Base-by-base conservation (phyloP, 1,140 invertebrate species). In the Aphelenchoides besseyi region DNA sequence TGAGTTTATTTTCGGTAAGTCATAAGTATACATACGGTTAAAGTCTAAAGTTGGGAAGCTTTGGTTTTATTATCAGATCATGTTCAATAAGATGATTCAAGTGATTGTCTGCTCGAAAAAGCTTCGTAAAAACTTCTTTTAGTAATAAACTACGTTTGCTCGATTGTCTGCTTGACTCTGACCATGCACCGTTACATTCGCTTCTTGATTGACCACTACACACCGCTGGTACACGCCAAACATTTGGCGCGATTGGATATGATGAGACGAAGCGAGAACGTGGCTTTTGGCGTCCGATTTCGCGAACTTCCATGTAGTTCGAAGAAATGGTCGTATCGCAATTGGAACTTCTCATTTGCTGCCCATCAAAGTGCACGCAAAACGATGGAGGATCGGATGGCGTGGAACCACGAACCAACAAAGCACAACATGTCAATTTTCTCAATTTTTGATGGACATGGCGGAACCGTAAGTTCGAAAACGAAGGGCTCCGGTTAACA, bases 361-460 rank as follows among this genome's bases (percentile, higher is more conserved):
- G 70, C 70, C 2, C 57, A 53, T 29, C 37, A 57, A 29, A 55
- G 70, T 12, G 16, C 29, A 18, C 70, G 70, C n/a, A 26, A 59
- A 28, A 16, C 29, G n/a, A 72, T 72, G 70, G 70, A 72, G 41
- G 70, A 72, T 53, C 70, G 70, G 23, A 72, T 72, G 70, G 23
- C 28, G 12, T 72, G 73, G 18, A 28, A 55, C 23, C 70, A 72
- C 29, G 70, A 74, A 52, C 70, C 69, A 30, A 32, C 33, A 3
- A 70, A 73, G 5, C 3, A 52, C 9, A 72, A 72, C 41, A 23
- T 57, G 18, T 72, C 70, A 29, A 55, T 72, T 2, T 72, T 74
- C 48, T 74, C 71, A 26, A 73, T 72, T 37, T 72, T 72, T 33
- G 70, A 72, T 48, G 70, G 70, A 70, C 70, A 72, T 36, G 70